Conservation (phyloP, 2,797 vertebrate genomes). For the Taeniopygia guttata region DNA sequence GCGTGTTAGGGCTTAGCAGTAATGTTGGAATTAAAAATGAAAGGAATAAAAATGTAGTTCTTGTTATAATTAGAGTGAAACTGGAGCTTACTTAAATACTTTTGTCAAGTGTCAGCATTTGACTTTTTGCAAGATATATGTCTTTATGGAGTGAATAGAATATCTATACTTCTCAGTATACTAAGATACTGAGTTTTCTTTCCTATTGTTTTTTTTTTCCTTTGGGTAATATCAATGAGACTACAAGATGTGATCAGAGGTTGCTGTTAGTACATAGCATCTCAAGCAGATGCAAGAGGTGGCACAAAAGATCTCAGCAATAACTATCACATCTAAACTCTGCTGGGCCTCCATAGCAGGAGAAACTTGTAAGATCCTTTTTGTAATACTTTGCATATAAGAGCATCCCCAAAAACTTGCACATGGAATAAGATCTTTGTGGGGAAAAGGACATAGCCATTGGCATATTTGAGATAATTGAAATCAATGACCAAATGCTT, state of each 20-base stretch:
- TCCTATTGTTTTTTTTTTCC: neutral
- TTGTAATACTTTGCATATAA: neutral
- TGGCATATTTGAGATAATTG: constrained; percentile 20
- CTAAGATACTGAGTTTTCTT: neutral
- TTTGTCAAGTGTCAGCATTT: neutral
- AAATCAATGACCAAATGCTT: constrained; percentile 54
- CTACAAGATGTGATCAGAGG: neutral
- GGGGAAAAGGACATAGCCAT: constrained; percentile 3
- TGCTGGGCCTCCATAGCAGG: neutral
- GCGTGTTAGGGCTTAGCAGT: neutral
- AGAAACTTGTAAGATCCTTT: neutral
- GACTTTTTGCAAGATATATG: neutral
- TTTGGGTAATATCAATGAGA: neutral
- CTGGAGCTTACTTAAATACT: neutral
- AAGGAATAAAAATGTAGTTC: neutral
- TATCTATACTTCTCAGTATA: neutral
- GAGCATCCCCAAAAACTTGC: neutral
- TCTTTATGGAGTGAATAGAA: neutral
- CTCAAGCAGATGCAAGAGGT: neutral
- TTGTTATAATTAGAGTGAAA: neutral
- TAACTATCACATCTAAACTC: neutral
- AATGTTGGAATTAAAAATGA: neutral
- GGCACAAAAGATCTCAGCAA: neutral
- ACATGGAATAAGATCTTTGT: neutral
- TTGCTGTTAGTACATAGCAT: neutral